Percentiles rank a stretch among this genome's conserved stretches.
phyloP scores from a whole-genome alignment of 2,113 vertebrate species.

The Salminus brasiliensis region DNA sequence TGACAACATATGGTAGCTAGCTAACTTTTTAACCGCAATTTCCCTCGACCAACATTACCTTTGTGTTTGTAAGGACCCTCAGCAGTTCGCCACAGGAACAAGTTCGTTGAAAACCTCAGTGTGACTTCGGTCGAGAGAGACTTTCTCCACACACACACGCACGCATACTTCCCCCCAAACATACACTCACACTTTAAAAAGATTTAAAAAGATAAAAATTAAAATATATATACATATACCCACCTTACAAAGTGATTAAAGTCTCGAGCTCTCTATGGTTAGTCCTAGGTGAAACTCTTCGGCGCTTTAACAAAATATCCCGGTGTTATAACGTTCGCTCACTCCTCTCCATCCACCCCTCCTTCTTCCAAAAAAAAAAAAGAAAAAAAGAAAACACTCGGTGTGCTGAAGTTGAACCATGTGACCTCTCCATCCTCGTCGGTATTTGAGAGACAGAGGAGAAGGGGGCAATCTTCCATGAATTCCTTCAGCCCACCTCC shows the following conservation, averaged over 20 bases:
- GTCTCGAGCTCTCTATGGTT: neutral
- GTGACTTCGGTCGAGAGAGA: neutral
- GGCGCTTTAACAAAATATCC: neutral
- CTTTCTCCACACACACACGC: no score
- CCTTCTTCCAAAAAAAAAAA: neutral
- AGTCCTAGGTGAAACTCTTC: neutral
- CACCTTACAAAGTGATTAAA: neutral
- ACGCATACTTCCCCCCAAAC: no score
- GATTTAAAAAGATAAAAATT: neutral
- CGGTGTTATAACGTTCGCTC: neutral
- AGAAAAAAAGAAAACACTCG: no score
- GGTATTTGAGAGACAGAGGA: conserved; percentile 3
- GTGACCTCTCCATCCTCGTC: conserved; percentile 11
- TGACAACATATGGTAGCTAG: no score
- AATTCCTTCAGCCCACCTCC: neutral
- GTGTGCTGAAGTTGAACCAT: conserved; percentile 3
- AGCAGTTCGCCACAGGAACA: neutral
- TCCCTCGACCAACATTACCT: no score
- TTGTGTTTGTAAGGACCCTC: neutral
- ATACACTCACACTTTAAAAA: neutral
- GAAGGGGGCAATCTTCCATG: neutral
- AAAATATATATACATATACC: neutral
- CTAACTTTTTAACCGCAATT: no score
- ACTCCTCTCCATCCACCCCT: neutral
- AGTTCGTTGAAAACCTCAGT: neutral